Percentiles rank a stretch among this genome's conserved stretches.
Conservation (phyloP, 2,888 invertebrate genomes). For the Mesorhabditis belari region DNA sequence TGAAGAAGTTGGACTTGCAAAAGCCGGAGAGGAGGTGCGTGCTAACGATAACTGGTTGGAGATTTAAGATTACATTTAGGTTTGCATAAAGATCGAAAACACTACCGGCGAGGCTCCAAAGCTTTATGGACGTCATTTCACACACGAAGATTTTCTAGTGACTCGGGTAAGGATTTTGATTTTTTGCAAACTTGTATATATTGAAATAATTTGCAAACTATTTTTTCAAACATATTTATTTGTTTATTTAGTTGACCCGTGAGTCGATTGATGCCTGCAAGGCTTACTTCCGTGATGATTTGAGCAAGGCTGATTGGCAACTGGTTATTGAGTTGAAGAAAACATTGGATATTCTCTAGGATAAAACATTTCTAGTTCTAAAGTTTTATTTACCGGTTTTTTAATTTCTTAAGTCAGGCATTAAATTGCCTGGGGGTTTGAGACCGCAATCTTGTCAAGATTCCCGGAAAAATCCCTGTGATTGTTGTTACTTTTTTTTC, state of each 20-base stretch:
- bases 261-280: constrained; percentile 99
- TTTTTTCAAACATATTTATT: neutral
- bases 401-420: too few species aligned
- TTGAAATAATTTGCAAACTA: neutral
- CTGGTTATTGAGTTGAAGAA: constrained; percentile 97
- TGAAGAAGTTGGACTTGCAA: constrained; percentile 84
- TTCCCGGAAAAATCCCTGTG: too few species aligned
- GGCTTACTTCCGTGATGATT: constrained; percentile 94
- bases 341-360: constrained; percentile 80
- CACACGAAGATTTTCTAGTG: constrained; percentile 84
- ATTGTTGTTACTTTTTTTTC: too few species aligned
- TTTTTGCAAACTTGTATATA: neutral
- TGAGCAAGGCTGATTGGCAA: constrained; percentile 93
- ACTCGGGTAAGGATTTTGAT: constrained; percentile 63
- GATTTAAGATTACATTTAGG: constrained; percentile 61
- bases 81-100: constrained; percentile 85
- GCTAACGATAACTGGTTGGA: constrained; percentile 27
- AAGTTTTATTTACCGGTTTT: too few species aligned
- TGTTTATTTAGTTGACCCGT: constrained; percentile 73
- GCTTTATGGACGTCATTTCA: constrained; percentile 96
- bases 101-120: constrained; percentile 96
- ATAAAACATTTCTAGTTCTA: too few species aligned
- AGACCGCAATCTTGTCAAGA: too few species aligned
- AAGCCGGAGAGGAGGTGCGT: constrained; percentile 68
- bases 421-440: too few species aligned